Evolutionary conservation across 2,113 vertebrate genomes (phyloP).

Genomic region (Oryzias woworae): DNA sequence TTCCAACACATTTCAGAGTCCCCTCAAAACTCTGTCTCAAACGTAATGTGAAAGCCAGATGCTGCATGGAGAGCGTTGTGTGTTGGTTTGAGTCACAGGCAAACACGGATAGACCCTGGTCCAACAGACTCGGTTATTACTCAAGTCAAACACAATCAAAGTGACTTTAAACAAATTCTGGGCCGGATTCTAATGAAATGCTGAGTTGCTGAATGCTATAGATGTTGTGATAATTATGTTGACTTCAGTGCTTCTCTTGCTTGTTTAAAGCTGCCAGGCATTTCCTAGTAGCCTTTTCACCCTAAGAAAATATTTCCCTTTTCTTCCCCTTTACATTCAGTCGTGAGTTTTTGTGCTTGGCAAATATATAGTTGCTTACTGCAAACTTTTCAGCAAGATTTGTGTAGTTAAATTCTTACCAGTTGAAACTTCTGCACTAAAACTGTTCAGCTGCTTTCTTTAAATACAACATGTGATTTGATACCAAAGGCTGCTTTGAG

Average conservation of each 20-base stretch:
- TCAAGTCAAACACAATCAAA: conserved; percentile 78
- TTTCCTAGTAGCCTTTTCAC: conserved; percentile 41
- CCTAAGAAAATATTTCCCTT: conserved; percentile 22
- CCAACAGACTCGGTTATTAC: conserved; percentile 66
- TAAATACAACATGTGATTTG: no score
- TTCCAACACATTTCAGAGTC: conserved; percentile 74
- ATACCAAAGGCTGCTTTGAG: no score
- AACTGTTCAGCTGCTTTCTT: no score
- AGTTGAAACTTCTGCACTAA: no score
- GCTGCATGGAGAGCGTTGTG: conserved; percentile 43
- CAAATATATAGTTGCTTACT: background rate
- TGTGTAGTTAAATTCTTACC: background rate
- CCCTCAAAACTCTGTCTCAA: conserved; percentile 64
- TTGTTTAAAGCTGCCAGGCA: conserved; percentile 43
- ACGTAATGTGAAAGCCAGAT: conserved; percentile 79
- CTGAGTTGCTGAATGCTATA: conserved; percentile 63
- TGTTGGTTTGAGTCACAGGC: conserved; percentile 66
- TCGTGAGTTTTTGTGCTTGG: conserved; percentile 13
- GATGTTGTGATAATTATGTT: conserved; percentile 72
- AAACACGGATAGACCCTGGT: conserved; percentile 60
- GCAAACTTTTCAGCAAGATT: no score
- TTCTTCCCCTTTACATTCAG: conserved; percentile 26
- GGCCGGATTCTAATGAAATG: conserved; percentile 65
- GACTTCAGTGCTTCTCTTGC: conserved; percentile 57
- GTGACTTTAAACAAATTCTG: conserved; percentile 69